Base-by-base conservation (phyloP, 2,888 invertebrate genomes). In the Synanthedon tipuliformis region DNA sequence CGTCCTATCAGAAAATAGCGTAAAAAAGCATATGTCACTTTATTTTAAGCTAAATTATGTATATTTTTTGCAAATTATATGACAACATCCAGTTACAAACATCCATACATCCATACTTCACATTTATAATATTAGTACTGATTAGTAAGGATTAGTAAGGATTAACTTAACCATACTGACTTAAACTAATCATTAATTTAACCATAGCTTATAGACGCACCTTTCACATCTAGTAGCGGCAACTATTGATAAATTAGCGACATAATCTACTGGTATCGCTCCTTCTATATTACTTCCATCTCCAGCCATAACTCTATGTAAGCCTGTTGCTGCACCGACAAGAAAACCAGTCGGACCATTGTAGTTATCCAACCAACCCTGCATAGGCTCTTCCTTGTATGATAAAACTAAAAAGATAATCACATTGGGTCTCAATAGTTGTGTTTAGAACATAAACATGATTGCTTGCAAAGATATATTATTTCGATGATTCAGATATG, bases 351-450 rank as follows among this genome's bases (percentile, higher is more conserved):
- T 93, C 12, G 92, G 93, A 34, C 97, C 97, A 73, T 94, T 95
- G 87, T 94, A 92, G 75, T 95, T 97, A 75, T 98, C 97, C 56
- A 97, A 91, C 98, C 98, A 98, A 51, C 95, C 95, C 64, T 92
- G 90, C 56, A 91, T 77, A 0, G 93, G 93, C 66, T 93, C 93
- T 54, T 89, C 88, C 65, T 89, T 82, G 13, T 92, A 90, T 50
- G 92, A 88, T 57, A 89, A 89, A 68, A 88, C 93, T 27, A 8
- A 27, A 27, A 27, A 2, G 7, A 27, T 27, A 27, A 27, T 27
- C 8, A 7, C 27, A 5, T 2, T 2, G 1, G 27, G 27, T 27
- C 27, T 5, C 27, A 18, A 18, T 18, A 18, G 18, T 18, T 2
- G 18, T 18, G 18, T 18, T 18, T 18, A 18, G 18, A 18, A 18